Percentiles rank a stretch among this genome's conserved stretches.
phyloP scores from a whole-genome alignment of 1,140 invertebrate genomes.

The Battus philenor region DNA sequence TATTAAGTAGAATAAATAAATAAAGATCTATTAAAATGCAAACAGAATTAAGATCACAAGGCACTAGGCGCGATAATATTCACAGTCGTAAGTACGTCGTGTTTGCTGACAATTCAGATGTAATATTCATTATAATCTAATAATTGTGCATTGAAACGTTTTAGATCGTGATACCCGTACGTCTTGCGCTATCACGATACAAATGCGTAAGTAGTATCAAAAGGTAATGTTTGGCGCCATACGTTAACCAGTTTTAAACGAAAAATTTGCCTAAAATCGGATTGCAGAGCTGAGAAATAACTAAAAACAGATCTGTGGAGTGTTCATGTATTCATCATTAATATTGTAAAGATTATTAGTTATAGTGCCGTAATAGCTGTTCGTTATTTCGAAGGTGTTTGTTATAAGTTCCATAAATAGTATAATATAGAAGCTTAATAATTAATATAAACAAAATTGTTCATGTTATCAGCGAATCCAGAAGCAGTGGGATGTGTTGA shows the following conservation, averaged over 20 bases:
- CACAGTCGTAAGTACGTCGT: constrained; percentile 61
- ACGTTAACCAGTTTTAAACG: not conserved
- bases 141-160: constrained; percentile 49
- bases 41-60: constrained; percentile 50
- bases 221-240: not conserved
- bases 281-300: not conserved
- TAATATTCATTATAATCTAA: constrained; percentile 24
- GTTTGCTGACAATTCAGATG: constrained; percentile 24
- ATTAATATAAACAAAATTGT: too few relatives aligned
- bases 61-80: constrained; percentile 62
- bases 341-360: too few relatives aligned
- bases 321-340: too few relatives aligned
- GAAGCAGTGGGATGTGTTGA: constrained; percentile 83
- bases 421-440: too few relatives aligned
- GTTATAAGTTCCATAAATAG: too few relatives aligned
- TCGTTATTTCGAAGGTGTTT: too few relatives aligned
- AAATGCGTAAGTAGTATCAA: constrained; percentile 61
- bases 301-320: constrained; percentile 4
- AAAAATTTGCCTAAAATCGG: not conserved
- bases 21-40: constrained; percentile 44
- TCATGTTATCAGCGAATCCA: constrained; percentile 76
- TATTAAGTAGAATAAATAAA: constrained; percentile 11
- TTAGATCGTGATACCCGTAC: constrained; percentile 70
- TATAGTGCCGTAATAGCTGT: too few relatives aligned
- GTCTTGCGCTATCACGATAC: constrained; percentile 69